Evolutionary conservation across 1,140 invertebrate genomes (phyloP).

Genomic region (Penaeus vannamei): DNA sequence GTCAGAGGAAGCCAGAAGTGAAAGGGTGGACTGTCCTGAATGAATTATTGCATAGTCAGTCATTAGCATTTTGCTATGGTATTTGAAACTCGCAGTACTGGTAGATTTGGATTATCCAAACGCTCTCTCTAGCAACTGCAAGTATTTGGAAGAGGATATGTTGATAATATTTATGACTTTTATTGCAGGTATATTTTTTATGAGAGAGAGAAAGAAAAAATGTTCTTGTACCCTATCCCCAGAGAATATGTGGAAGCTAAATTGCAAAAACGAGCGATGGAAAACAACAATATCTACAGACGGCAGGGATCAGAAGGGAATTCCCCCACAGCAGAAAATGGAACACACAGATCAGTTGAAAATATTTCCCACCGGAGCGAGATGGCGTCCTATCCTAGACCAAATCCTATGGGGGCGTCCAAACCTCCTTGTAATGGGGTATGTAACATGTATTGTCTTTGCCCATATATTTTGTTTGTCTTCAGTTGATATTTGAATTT

Average conservation of each 20-base stretch:
- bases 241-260: conserved; percentile 91
- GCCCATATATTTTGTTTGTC: background rate
- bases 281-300: conserved; percentile 79
- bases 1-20: no score
- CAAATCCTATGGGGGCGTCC: conserved; percentile 45
- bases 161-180: no score
- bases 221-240: conserved; percentile 68
- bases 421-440: conserved; percentile 66
- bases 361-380: conserved; percentile 38
- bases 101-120: no score
- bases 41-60: no score
- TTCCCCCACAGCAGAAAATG: conserved; percentile 38
- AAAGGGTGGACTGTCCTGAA: no score
- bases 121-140: no score
- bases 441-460: conserved; percentile 20
- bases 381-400: conserved; percentile 10
- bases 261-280: conserved; percentile 84
- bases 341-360: conserved; percentile 46
- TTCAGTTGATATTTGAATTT: background rate
- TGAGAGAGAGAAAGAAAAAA: background rate
- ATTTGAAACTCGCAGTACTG: no score
- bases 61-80: no score
- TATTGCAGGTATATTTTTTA: no score
- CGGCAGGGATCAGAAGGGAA: conserved; percentile 60
- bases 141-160: no score